Evolutionary conservation across 2,888 invertebrate genomes (phyloP).

Genomic region (Gari tellinella): DNA sequence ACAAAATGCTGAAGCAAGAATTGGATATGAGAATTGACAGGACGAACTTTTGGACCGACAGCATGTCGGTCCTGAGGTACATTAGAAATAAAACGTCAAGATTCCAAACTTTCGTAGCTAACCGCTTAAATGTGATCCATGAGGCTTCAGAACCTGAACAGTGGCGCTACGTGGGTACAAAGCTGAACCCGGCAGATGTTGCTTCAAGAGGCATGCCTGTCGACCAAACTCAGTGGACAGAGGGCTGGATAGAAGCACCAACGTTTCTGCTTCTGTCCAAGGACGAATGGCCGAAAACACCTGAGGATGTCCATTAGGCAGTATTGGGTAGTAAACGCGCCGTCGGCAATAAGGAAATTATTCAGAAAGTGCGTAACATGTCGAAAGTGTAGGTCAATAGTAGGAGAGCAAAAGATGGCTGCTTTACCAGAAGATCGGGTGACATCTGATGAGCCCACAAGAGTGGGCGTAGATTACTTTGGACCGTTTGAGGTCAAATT

Average conservation of each 20-base stretch:
- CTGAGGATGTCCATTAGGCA: too few relatives aligned
- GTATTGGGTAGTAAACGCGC: too few relatives aligned
- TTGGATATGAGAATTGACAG: conserved; percentile 12
- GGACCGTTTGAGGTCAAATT: conserved; percentile 56
- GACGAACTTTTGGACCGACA: conserved; percentile 38
- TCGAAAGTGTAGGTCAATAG: too few relatives aligned
- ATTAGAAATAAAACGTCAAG: conserved; percentile 20
- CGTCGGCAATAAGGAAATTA: too few relatives aligned
- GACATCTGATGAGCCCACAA: conserved; percentile 6
- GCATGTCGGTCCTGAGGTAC: conserved; percentile 31
- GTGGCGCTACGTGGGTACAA: conserved; percentile 15
- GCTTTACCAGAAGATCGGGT: too few relatives aligned
- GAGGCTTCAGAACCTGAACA: conserved; percentile 14
- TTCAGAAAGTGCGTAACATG: too few relatives aligned
- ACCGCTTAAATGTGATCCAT: conserved; percentile 31
- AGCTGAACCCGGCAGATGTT: conserved; percentile 19
- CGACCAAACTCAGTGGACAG: neutral
- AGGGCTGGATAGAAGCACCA: conserved; percentile 13
- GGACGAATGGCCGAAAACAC: too few relatives aligned
- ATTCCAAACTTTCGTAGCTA: conserved; percentile 56
- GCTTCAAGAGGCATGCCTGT: conserved; percentile 12
- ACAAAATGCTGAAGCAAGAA: conserved; percentile 16
- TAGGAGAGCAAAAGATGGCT: too few relatives aligned
- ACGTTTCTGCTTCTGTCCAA: neutral
- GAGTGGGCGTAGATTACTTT: conserved; percentile 62